Percentiles rank a stretch among this genome's conserved stretches.
Evolutionary conservation across 2,797 vertebrate genomes (phyloP).

Genomic region (Syndactyla subalaris): DNA sequence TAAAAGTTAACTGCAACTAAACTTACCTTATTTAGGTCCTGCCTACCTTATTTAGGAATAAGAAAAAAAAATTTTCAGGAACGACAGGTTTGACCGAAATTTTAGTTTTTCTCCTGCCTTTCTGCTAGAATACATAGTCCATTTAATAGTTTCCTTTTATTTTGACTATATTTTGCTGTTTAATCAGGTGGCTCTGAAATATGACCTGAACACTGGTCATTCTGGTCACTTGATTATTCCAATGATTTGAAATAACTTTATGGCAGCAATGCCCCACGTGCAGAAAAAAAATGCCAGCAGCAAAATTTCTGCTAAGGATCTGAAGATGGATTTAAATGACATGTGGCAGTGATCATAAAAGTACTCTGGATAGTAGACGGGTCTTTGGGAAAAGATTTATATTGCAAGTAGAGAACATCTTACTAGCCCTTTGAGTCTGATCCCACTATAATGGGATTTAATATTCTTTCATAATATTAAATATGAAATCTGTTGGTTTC

Average conservation of each 20-base stretch:
- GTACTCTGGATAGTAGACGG: not conserved
- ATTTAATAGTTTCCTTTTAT: not conserved
- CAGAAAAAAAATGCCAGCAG: not conserved
- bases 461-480: not conserved
- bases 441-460: no score
- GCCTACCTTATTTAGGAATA: slow-evolving; percentile 64
- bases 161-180: not conserved
- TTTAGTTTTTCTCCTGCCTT: not conserved
- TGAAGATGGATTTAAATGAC: not conserved
- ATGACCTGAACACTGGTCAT: not conserved
- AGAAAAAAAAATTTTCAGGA: slow-evolving; percentile 50
- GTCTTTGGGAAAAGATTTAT: not conserved
- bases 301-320: not conserved
- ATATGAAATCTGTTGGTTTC: not conserved
- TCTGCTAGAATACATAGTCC: not conserved
- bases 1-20: slow-evolving; percentile 66
- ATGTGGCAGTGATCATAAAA: not conserved
- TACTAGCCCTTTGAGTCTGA: not conserved
- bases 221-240: not conserved
- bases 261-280: not conserved
- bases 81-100: not conserved
- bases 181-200: not conserved
- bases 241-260: not conserved
- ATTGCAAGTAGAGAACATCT: not conserved
- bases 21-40: no score